Evolutionary conservation across 2,888 invertebrate species (phyloP).

Genomic region (Mactromeris polynyma): DNA sequence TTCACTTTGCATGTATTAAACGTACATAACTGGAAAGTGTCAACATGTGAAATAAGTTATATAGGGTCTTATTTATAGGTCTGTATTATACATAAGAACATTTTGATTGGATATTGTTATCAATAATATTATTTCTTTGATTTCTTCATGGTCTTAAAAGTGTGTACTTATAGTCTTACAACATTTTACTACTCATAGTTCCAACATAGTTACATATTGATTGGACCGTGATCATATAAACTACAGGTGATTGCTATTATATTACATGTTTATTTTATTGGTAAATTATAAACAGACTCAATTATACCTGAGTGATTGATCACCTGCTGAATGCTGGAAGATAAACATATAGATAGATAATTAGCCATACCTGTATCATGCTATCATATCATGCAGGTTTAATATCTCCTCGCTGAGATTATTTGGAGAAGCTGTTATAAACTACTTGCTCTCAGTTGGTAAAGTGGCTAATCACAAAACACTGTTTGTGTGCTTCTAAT

Average conservation of each 20-base stretch:
- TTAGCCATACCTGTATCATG: neutral
- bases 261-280: constrained; percentile 1
- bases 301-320: neutral
- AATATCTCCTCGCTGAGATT: neutral
- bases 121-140: no score
- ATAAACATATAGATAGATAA: constrained; percentile 10
- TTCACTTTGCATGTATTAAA: no score
- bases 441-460: neutral
- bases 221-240: neutral
- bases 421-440: neutral
- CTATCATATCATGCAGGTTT: neutral
- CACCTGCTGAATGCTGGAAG: neutral
- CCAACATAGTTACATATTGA: neutral
- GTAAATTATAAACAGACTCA: constrained; percentile 7
- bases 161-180: neutral
- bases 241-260: neutral
- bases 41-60: neutral
- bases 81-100: neutral
- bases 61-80: neutral
- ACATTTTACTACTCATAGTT: neutral
- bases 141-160: neutral
- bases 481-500: neutral
- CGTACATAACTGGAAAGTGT: no score
- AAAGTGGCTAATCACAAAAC: neutral
- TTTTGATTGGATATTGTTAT: neutral